A percentile compares a stretch with the other conserved stretches of the same genome.
Conservation (phyloP, 2,888 invertebrate genomes). For the Cataglyphis cursor region DNA sequence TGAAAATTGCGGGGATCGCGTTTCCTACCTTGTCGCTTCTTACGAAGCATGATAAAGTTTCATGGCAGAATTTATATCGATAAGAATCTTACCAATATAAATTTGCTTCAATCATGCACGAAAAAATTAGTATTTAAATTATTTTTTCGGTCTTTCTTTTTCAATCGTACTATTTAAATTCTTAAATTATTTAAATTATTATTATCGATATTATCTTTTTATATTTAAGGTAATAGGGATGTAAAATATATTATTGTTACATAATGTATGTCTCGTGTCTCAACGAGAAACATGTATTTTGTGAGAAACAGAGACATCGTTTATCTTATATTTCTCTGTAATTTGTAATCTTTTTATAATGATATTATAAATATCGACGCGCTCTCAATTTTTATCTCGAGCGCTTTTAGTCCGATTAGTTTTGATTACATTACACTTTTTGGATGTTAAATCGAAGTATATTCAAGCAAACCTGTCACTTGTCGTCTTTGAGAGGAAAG, state of each 20-base stretch:
- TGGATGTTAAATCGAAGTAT: constrained; percentile 21
- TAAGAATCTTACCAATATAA: background rate
- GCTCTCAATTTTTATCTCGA: background rate
- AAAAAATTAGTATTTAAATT: background rate
- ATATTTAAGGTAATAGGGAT: background rate
- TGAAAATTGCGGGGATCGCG: background rate
- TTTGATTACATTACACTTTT: constrained; percentile 32
- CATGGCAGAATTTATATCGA: constrained; percentile 7
- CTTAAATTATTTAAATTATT: background rate
- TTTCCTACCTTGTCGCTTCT: background rate
- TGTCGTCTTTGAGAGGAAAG: constrained; percentile 42
- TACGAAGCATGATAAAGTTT: constrained; percentile 18
- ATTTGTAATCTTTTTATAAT: background rate
- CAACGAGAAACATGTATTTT: background rate
- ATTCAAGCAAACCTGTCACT: constrained; percentile 43
- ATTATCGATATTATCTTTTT: background rate
- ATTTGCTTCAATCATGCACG: background rate
- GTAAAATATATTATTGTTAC: background rate
- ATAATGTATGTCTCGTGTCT: background rate
- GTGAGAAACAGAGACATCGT: background rate
- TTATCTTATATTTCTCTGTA: background rate
- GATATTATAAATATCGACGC: background rate
- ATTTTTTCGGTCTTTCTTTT: background rate
- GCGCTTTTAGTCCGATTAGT: constrained; percentile 34
- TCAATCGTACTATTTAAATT: constrained; percentile 7